phyloP scores from a whole-genome alignment of 1,140 invertebrate genomes.

The Heliconius himera region DNA sequence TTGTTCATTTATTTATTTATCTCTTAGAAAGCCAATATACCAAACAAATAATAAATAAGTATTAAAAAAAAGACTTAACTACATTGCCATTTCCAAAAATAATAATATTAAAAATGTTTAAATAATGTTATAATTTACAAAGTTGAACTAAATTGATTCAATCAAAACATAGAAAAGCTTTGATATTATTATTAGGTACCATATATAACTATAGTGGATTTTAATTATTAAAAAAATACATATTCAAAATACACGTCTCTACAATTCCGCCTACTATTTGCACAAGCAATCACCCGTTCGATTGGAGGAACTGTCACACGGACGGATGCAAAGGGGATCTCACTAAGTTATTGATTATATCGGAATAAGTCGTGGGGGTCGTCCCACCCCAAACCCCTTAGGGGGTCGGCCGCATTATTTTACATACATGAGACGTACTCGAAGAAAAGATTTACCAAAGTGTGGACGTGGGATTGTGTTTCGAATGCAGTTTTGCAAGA shows the following conservation, averaged over 20 bases:
- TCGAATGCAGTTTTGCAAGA: constrained; percentile 34
- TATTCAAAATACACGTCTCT: constrained; percentile 10
- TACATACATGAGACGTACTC: constrained; percentile 79
- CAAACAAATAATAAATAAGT: too few species aligned
- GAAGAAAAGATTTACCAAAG: constrained; percentile 62
- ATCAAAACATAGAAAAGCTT: too few species aligned
- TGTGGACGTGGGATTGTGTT: constrained; percentile 44
- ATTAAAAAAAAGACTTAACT: too few species aligned
- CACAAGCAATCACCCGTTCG: constrained; percentile 51
- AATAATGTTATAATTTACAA: too few species aligned
- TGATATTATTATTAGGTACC: not conserved
- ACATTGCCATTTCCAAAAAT: too few species aligned
- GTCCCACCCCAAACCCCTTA: constrained; percentile 45
- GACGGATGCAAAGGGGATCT: constrained; percentile 80
- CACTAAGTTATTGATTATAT: constrained; percentile 82
- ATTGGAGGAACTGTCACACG: constrained; percentile 77
- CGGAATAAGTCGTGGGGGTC: constrained; percentile 75
- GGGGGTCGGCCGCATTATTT: constrained; percentile 78
- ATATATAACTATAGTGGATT: not conserved
- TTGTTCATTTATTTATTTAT: too few species aligned
- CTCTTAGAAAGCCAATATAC: too few species aligned
- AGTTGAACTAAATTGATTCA: too few species aligned
- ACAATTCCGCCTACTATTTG: constrained; percentile 33
- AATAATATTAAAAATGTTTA: too few species aligned
- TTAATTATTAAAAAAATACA: not conserved